Evolutionary conservation across 1,140 invertebrate genomes (phyloP), one percentile per base, ranked within the genome.

Genomic region (Anagrus nilaparvatae): DNA sequence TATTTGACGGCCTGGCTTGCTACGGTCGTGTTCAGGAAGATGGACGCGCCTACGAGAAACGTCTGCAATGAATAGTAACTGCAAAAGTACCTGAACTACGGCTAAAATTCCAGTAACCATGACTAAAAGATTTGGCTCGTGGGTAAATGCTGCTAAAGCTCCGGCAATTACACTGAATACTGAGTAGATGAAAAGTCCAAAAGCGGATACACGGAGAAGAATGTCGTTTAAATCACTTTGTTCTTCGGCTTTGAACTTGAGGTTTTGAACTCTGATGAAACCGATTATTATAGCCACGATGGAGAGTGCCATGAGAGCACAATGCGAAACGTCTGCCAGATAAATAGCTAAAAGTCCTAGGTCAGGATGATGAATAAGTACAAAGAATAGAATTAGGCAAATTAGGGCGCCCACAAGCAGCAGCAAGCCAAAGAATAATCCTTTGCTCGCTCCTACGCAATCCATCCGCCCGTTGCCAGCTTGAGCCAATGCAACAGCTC

Each of bases 61-160:
- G 65, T 97, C 92, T 23, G 91, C 83, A 44, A 97, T 94, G 67
- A 97, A 97, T 16, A 97, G 71, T 63, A 95, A 77, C 69, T 98
- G 94, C 1, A 93, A 69, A 8, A 91, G 78, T 18, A 92, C 87
- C 75, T 90, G 84, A 50, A 90, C 64, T 19, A 96, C 78, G 18
- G 88, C 86, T 13, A 96, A 75, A 18, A 83, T 73, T 47, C 85
- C 84, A 32, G 87, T 94, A 36, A 91, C 81, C 76, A 92, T 89
- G 16, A 95, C 84, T 40, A 95, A 69, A 2, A 93, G 70, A 59
- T 89, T 88, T 1, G 87, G 86, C 60, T 90, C 86, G 51, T 84
- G 78, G 23, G 82, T 84, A 51, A 87, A 82, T 6, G 84, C 80
- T 23, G 82, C 82, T 44, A 89, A 63, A 41, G 84, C 79, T 27